phyloP scores from a whole-genome alignment of 2,888 invertebrate genomes.

The Cyclophora albipunctata region DNA sequence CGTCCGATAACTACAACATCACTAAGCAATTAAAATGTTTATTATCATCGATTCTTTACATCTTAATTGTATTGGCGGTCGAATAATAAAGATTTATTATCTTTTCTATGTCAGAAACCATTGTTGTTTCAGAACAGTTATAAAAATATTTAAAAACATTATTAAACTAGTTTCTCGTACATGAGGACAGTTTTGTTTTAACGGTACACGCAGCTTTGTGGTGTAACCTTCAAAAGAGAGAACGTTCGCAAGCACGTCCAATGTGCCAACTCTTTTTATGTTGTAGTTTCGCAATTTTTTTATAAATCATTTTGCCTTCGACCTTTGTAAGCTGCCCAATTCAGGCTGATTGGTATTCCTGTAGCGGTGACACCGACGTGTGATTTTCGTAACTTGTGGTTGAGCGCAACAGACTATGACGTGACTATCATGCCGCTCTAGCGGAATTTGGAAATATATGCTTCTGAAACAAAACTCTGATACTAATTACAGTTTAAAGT shows the following conservation, averaged over 20 bases:
- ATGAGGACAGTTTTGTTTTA: slow-evolving; percentile 60
- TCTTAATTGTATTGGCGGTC: no score
- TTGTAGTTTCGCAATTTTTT: slow-evolving; percentile 65
- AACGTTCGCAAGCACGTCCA: slow-evolving; percentile 67
- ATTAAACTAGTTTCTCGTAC: slow-evolving; percentile 46
- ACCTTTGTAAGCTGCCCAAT: slow-evolving; percentile 70
- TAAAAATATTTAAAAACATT: slow-evolving; percentile 20
- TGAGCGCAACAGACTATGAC: slow-evolving; percentile 42
- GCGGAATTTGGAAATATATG: slow-evolving; percentile 27
- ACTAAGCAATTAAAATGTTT: slow-evolving; percentile 10
- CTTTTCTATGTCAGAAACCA: not conserved
- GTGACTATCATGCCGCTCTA: slow-evolving; percentile 48
- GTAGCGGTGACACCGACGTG: slow-evolving; percentile 44
- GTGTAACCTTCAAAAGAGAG: slow-evolving; percentile 70
- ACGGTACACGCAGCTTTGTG: slow-evolving; percentile 54
- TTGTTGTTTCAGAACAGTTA: slow-evolving; percentile 15
- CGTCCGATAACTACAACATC: not conserved
- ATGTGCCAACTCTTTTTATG: slow-evolving; percentile 69
- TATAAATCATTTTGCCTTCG: slow-evolving; percentile 70
- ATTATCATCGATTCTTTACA: not conserved
- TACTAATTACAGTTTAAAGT: no score
- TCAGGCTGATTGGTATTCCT: slow-evolving; percentile 70
- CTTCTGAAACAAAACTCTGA: slow-evolving; percentile 7
- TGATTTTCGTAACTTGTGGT: slow-evolving; percentile 65
- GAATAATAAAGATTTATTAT: no score